Evolutionary conservation across 2,888 invertebrate genomes (phyloP).

Genomic region (Pristionchus exspectatus): DNA sequence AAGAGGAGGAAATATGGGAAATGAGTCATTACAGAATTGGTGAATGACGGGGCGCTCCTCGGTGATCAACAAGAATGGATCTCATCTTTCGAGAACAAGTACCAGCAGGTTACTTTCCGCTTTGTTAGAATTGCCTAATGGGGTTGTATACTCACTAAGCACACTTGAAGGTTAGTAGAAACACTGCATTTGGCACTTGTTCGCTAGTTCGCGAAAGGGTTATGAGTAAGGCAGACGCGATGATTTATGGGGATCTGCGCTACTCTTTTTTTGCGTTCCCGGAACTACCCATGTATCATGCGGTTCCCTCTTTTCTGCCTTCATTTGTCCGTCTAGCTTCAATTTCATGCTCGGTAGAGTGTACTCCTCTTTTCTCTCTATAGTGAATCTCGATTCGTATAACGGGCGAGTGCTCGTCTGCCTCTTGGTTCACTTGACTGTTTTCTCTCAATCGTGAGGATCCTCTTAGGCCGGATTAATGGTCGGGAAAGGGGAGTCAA

Average conservation of each 20-base stretch:
- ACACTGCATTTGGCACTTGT: slow-evolving; percentile 1
- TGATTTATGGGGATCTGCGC: not conserved
- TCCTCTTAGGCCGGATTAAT: slow-evolving; percentile 52
- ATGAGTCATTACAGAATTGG: slow-evolving; percentile 59
- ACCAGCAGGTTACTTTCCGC: slow-evolving; percentile 63
- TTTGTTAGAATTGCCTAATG: not conserved
- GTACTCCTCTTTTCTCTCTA: not conserved
- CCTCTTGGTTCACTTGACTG: slow-evolving; percentile 46
- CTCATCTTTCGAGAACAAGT: slow-evolving; percentile 65
- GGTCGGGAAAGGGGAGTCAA: not conserved
- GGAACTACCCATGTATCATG: not conserved
- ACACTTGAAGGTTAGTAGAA: not conserved
- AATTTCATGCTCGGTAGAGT: slow-evolving; percentile 32
- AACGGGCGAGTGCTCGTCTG: slow-evolving; percentile 2
- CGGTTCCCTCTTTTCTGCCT: not conserved
- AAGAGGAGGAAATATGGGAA: not conserved
- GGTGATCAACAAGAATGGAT: slow-evolving; percentile 69
- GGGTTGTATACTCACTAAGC: not conserved
- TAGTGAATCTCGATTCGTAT: slow-evolving; percentile 26
- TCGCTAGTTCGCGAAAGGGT: not conserved
- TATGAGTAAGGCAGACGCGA: not conserved
- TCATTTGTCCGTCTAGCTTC: not conserved
- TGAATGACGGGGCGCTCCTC: slow-evolving; percentile 66
- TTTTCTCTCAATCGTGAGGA: slow-evolving; percentile 50
- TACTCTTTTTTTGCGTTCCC: not conserved